Evolutionary conservation across 2,797 vertebrate genomes (phyloP).

Genomic region (Dromococcyx pavoninus): DNA sequence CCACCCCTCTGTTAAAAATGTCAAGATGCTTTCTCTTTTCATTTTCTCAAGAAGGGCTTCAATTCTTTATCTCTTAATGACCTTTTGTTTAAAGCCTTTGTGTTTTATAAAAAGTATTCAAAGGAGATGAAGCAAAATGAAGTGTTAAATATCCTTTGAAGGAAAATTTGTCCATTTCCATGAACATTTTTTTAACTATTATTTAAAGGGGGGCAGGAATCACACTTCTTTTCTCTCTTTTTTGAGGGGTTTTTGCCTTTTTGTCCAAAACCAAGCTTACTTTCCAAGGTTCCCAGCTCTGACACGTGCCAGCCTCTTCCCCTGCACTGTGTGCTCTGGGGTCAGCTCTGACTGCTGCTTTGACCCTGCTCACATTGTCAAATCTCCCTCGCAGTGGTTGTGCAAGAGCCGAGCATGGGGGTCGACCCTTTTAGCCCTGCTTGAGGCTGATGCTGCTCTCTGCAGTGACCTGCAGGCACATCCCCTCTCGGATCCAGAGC

Average conservation of each 20-base stretch:
- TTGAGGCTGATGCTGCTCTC: not conserved
- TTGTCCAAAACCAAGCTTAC: not conserved
- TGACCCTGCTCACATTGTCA: not conserved
- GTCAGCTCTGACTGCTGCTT: not conserved
- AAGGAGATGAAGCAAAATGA: not conserved
- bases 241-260: not conserved
- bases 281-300: not conserved
- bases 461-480: fast-evolving
- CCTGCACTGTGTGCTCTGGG: fast-evolving
- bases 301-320: not conserved
- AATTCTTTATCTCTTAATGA: slow-evolving; percentile 57
- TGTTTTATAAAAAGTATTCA: slow-evolving; percentile 13
- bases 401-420: fast-evolving
- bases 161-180: not conserved
- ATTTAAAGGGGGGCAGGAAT: not conserved
- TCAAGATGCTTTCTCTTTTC: slow-evolving; percentile 35
- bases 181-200: not conserved
- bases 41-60: not conserved
- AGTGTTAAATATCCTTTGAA: slow-evolving; percentile 27
- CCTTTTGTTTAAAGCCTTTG: slow-evolving; percentile 63
- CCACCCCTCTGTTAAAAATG: slow-evolving; percentile 15
- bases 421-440: not conserved
- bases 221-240: not conserved
- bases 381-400: not conserved
- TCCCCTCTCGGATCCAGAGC: fast-evolving